phyloP scores from a whole-genome alignment of 1,140 invertebrate species.

The Zaprionus ghesquierei region DNA sequence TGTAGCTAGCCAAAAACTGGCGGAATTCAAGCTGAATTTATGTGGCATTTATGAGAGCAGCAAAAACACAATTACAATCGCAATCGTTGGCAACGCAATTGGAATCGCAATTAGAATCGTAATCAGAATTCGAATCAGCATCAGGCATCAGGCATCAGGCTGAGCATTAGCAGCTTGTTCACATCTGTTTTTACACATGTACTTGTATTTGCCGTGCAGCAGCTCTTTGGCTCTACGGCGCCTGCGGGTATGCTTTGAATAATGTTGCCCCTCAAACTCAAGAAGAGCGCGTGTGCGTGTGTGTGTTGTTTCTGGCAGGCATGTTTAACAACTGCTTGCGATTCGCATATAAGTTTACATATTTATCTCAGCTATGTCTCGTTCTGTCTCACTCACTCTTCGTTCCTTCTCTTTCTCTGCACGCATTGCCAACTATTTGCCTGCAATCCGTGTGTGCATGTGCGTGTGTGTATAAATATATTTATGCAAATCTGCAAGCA shows the following conservation, averaged over 20 bases:
- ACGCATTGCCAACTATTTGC: conserved; percentile 60
- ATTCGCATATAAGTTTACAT: conserved; percentile 26
- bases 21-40: conserved; percentile 31
- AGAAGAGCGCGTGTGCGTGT: neutral
- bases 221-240: conserved; percentile 32
- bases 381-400: neutral
- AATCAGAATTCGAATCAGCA: neutral
- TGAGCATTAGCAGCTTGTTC: conserved; percentile 68
- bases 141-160: conserved; percentile 6
- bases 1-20: neutral
- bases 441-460: conserved; percentile 24
- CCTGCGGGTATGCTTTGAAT: conserved; percentile 66
- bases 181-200: conserved; percentile 75
- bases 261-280: conserved; percentile 34
- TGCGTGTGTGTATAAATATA: conserved; percentile 21
- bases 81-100: neutral
- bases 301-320: conserved; percentile 32
- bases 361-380: conserved; percentile 42
- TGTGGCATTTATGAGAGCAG: conserved; percentile 41
- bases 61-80: conserved; percentile 14
- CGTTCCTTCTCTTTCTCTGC: too few species aligned
- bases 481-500: conserved; percentile 35
- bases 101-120: neutral
- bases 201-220: conserved; percentile 62
- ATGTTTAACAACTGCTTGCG: conserved; percentile 53